Base-by-base conservation (phyloP, 2,888 invertebrate genomes). In the Notodonta ziczac region DNA sequence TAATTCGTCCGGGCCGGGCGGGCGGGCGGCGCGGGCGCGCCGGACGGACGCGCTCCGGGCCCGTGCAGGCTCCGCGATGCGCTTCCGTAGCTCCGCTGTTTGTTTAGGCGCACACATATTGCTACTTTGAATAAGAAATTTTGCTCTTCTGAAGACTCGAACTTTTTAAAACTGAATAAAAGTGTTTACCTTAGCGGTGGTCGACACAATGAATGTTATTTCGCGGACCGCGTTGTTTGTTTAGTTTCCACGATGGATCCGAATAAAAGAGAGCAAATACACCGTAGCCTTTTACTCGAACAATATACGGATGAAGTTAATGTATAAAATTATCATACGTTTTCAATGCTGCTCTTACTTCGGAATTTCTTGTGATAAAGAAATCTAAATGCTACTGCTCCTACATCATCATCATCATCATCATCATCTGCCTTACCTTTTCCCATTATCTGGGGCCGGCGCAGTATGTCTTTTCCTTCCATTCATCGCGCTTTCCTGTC, bases 81-180 rank as follows among this genome's bases (percentile, higher is more conserved):
- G 32, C 9, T 40, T 14, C 40, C 40, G 14, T 2, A 13, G 55
- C 53, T 35, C 56, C 70, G 60, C 53, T 90, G 88, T 91, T 90
- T 86, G 86, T 86, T 89, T 87, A 90, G 90, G 90, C 85, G 80
- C 86, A 76, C 81, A 73, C 80, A 81, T 89, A 89, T 89, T 88
- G 90, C 90, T 85, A 86, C 89, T 91, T 89, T 88, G 85, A 89
- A 90, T 91, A 89, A 87, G 82, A 86, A 73, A 88, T 87, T 83
- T 78, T 77, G 68, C 66, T 77, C 80, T 82, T 84, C 84, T 85
- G 84, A 80, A 66, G 66, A 66, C 66, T 66, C 60, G 61, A 64
- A 52, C 69, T 72, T 73, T 69, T 73, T 74, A 73, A 74, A 78
- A 76, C 72, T 62, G 77, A 71, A 76, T 75, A 68, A 75, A 65